These are phyloP conservation scores for Ischnura elegans DNA, from an alignment of 2,888 invertebrate species.

Conservation along the genomic window DNA sequence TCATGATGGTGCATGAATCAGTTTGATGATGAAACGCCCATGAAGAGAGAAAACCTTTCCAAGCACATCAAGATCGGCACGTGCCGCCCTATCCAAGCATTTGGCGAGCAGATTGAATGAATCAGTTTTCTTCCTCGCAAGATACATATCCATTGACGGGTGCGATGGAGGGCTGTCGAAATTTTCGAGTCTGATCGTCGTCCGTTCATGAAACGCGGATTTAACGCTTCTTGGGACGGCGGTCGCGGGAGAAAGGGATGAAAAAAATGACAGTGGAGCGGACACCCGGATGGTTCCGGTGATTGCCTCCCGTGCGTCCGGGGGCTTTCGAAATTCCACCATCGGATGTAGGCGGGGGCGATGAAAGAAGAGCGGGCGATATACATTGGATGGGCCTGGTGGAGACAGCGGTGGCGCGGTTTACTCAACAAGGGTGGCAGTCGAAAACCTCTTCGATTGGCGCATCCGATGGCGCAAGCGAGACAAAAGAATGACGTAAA, in stretches of 20 bases:
- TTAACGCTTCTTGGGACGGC: background rate
- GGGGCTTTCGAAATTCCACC: background rate
- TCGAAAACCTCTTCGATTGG: background rate
- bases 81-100: too few relatives aligned
- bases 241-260: background rate
- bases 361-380: background rate
- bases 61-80: too few relatives aligned
- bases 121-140: too few relatives aligned
- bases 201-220: background rate
- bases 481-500: conserved; percentile 1
- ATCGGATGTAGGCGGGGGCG: background rate
- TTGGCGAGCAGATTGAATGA: too few relatives aligned
- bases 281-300: background rate
- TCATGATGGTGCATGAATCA: too few relatives aligned
- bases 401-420: background rate
- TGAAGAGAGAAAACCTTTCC: too few relatives aligned
- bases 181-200: background rate
- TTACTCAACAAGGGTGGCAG: background rate
- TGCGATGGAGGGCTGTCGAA: background rate
- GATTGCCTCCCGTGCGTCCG: background rate
- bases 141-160: too few relatives aligned
- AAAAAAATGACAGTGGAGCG: background rate
- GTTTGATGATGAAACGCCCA: too few relatives aligned
- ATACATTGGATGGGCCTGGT: background rate
- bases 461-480: background rate